Percentiles rank a stretch among this genome's conserved stretches.
Evolutionary conservation across 2,113 vertebrate species (phyloP).

Genomic region (Tinamus guttatus): DNA sequence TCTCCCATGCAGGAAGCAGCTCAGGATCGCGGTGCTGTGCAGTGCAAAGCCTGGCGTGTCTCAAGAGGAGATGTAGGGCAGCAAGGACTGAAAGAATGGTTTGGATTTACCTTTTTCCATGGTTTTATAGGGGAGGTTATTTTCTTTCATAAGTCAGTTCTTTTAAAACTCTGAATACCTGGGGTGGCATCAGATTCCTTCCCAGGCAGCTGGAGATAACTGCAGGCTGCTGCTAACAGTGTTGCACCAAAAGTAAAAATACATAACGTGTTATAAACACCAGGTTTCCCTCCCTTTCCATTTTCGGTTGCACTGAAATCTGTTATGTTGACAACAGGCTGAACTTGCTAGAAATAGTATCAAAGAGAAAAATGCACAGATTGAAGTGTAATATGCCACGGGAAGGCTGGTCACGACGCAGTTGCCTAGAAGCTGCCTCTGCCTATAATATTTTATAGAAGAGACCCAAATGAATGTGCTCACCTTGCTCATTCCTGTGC

Average conservation of each 20-base stretch:
- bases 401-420: neutral
- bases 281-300: neutral
- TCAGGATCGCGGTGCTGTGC: neutral
- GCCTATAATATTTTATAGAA: neutral
- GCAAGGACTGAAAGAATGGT: neutral
- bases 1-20: neutral
- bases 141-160: neutral
- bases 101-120: neutral
- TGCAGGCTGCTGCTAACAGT: slow-evolving; percentile 15
- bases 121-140: neutral
- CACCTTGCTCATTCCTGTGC: neutral
- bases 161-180: neutral
- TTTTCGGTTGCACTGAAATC: neutral
- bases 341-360: neutral
- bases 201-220: neutral
- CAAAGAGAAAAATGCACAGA: neutral
- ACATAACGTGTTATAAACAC: neutral
- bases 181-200: neutral
- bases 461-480: neutral
- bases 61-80: neutral
- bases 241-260: neutral
- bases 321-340: neutral
- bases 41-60: neutral
- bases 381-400: neutral
- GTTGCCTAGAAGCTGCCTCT: neutral